Evolutionary conservation across 1,140 invertebrate genomes (phyloP), one percentile per base, ranked within the genome.

Genomic region (Thalassaphorura encarpata): DNA sequence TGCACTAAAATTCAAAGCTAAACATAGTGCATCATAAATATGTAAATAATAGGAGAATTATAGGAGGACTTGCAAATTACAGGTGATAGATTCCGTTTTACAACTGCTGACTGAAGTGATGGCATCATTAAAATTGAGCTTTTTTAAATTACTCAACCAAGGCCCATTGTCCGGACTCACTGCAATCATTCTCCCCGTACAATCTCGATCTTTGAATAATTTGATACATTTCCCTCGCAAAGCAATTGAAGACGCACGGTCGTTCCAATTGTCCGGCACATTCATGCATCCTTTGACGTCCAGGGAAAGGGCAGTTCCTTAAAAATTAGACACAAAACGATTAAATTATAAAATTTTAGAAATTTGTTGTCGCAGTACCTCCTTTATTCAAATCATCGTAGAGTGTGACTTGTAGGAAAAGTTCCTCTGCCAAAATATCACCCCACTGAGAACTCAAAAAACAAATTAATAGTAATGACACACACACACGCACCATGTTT

Each of bases 221-320:
- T 27, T 21, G 16, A 51, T 24, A 39, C 48, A 51, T 4, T 24
- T 11, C 21, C 48, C 48, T 13, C n/a, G 23, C 27, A 51, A 29
- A 11, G 28, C 27, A 8, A 51, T 16, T 13, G 48, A 51, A 13
- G 48, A 51, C 13, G 11, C 33, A 6, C 48, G 26, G 48, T 51
- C 48, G 33, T 51, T 51, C 29, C 28, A 51, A 5, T 33, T 29
- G 3, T 5, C 5, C 21, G 28, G 48, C 3, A 51, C n/a, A 24
- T 51, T 51, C 31, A 5, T 51, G 31, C 48, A 51, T 18, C 48
- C 48, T 11, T 23, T 33, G 13, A 51, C 13, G 3, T 51, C 48
- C 8, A 51, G 13, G 6, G 33, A 19, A 4, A 24, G 15, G 18
- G 23, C 21, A 11, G 48, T 15, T 6, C 48, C 48, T 51, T 15